Base-by-base conservation (phyloP, 2,888 invertebrate genomes). In the Leuctra nigra region DNA sequence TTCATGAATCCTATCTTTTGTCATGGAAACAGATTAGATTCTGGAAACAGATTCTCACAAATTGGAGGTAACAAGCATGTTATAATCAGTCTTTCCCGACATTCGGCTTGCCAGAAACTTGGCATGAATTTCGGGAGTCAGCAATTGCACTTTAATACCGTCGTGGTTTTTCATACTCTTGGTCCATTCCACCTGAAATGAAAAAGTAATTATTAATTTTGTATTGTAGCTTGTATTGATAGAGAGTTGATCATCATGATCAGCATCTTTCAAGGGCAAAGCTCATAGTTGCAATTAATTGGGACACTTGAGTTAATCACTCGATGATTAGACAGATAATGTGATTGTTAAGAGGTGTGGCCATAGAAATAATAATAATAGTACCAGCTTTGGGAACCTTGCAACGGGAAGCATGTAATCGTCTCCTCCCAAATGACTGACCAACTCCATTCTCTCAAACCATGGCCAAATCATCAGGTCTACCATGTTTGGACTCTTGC, bases 71-170 rank as follows among this genome's bases (percentile, higher is more conserved):
- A 61, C 52, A 14, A 64, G 56, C 38, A 66, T 59, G 52, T 88
- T 86, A 67, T 86, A 88, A 65, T 86, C 80, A 3, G 86, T 78
- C 53, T 77, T 75, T 14, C 86, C 87, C 59, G 82, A 80, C 47
- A 78, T 73, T 52, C 79, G 77, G 1, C 82, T 82, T 63, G 79
- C 78, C 1, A 83, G 77, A 68, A 81, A 91, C 68, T 86, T 85
- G 6, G 82, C 80, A 68, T 91, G 89, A 2, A 79, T 78, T 61
- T 87, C 86, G 0, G 84, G 76, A 6, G 83, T 77, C 54, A 87
- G 70, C 61, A 76, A 82, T 66, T 80, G 83, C 1, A 77, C 73
- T 68, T 83, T 83, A 1, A 91, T 87, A 3, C 82, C 84, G 0
- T 81, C 73, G 59, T 85, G 83, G 59, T 79, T 77, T 63, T 82